These are phyloP conservation scores for Lamellibrachia satsuma DNA, from an alignment of 2,888 invertebrate genomes.

Conservation along the genomic window DNA sequence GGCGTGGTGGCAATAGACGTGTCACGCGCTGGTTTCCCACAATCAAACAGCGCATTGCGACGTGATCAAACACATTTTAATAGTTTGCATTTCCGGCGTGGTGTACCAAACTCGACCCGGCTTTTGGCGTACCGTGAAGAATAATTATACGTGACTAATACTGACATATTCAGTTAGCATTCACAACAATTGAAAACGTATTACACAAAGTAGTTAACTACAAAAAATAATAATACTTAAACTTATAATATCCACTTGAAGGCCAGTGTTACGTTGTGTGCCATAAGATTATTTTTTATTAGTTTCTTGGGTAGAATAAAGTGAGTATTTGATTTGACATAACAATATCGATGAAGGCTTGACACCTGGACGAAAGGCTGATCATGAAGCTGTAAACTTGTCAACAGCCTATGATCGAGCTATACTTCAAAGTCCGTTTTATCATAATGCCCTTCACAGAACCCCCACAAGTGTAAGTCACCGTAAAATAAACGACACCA, in stretches of 20 bases:
- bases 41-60: neutral
- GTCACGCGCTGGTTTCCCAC: neutral
- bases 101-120: neutral
- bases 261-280: neutral
- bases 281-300: neutral
- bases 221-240: neutral
- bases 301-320: neutral
- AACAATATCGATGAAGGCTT: neutral
- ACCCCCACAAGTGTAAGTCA: neutral
- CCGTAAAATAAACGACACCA: neutral
- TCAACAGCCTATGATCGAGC: neutral
- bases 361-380: neutral
- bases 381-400: neutral
- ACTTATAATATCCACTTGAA: neutral
- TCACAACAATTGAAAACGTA: neutral
- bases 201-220: neutral
- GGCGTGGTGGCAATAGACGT: neutral
- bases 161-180: neutral
- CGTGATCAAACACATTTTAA: constrained; percentile 17
- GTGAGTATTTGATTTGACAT: neutral
- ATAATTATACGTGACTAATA: neutral
- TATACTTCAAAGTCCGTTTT: neutral
- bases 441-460: neutral
- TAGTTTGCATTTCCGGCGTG: neutral
- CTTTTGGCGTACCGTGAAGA: neutral